phyloP scores from a whole-genome alignment of 2,113 vertebrate genomes.

The Nesogale talazaci region DNA sequence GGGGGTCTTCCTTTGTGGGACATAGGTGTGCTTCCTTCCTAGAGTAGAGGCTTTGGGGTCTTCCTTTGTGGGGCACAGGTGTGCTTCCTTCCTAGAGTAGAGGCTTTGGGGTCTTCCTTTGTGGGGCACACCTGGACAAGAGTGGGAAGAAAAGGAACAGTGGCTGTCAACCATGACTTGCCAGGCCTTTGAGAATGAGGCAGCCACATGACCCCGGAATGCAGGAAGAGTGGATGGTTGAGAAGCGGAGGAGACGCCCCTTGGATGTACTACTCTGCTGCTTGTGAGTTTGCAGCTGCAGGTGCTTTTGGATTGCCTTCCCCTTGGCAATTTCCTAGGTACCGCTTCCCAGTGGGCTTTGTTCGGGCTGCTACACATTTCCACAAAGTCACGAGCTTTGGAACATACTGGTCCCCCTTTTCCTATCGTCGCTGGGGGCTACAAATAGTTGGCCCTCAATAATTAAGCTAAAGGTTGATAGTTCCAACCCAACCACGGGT shows the following conservation, averaged over 20 bases:
- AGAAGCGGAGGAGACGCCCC: neutral
- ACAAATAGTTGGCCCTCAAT: neutral
- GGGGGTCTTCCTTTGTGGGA: no score
- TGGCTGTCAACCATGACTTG: neutral
- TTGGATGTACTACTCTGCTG: neutral
- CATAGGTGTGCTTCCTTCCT: no score
- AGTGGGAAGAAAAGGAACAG: neutral
- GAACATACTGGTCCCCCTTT: neutral
- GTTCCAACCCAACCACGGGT: neutral
- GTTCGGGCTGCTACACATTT: neutral
- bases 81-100: neutral
- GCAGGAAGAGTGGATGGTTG: neutral
- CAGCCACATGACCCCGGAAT: neutral
- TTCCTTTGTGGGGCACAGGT: no score
- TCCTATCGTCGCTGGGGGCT: neutral
- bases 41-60: no score
- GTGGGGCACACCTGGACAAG: neutral
- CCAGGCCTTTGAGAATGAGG: neutral
- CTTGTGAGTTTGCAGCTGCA: no score
- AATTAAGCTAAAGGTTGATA: neutral
- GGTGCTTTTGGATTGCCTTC: neutral
- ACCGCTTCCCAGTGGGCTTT: neutral
- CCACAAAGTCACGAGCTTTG: neutral
- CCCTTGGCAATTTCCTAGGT: neutral
- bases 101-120: constrained; percentile 17